A percentile compares a stretch with the other conserved stretches of the same genome.
phyloP scores from a whole-genome alignment of 2,113 vertebrate species.

The Rhinogobius similis region DNA sequence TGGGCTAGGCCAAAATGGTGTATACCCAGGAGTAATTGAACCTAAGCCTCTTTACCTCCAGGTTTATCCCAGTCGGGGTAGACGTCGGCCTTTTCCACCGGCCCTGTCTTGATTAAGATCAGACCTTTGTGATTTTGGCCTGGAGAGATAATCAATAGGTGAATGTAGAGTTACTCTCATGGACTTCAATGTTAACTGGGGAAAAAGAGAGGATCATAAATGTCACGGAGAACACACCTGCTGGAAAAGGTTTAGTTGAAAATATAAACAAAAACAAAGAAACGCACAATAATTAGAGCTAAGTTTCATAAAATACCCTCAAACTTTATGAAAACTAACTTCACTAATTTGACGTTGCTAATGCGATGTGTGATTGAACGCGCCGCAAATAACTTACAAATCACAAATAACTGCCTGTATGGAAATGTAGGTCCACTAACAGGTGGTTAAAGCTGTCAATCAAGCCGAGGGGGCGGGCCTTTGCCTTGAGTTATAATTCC shows the following conservation, averaged over 20 bases:
- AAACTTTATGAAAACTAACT: conserved; percentile 10
- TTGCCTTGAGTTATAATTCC: conserved; percentile 67
- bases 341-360: conserved; percentile 7
- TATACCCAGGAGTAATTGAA: too few relatives aligned
- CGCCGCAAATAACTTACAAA: conserved; percentile 25
- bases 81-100: too few relatives aligned
- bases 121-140: too few relatives aligned
- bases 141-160: too few relatives aligned
- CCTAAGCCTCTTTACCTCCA: too few relatives aligned
- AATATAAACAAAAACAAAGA: background rate
- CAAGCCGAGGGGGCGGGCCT: conserved; percentile 52
- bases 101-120: too few relatives aligned
- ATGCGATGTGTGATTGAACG: conserved; percentile 22
- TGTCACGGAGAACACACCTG: background rate
- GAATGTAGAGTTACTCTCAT: too few relatives aligned
- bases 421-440: conserved; percentile 54
- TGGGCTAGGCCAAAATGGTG: too few relatives aligned
- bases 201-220: background rate
- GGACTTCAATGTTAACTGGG: too few relatives aligned
- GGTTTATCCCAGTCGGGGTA: too few relatives aligned
- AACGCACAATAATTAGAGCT: too few relatives aligned
- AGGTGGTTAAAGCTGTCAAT: conserved; percentile 67
- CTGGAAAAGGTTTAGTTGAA: background rate
- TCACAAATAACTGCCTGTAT: conserved; percentile 29
- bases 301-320: background rate